Conservation (phyloP, 1,140 invertebrate species). For the Chironomus tepperi region DNA sequence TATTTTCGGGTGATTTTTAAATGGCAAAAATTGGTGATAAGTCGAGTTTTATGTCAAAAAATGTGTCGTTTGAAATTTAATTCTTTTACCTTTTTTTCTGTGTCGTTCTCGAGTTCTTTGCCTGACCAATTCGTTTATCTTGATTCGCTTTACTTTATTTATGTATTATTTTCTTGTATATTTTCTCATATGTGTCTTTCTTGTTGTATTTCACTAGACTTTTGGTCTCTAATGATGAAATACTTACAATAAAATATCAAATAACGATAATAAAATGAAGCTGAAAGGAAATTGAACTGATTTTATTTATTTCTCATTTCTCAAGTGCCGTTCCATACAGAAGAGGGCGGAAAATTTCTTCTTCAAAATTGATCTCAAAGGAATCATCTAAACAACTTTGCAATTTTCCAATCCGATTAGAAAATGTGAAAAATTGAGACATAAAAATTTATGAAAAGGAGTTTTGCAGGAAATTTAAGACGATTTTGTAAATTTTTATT, state of each 20-base stretch:
- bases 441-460: background rate
- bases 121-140: slow-evolving; percentile 7
- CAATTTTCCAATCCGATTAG: background rate
- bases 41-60: slow-evolving; percentile 21
- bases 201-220: background rate
- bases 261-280: background rate
- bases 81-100: background rate
- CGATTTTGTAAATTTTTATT: too few species aligned
- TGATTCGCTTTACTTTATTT: slow-evolving; percentile 4
- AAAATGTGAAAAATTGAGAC: background rate
- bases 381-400: background rate
- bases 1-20: background rate
- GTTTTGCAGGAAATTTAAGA: too few species aligned
- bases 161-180: background rate
- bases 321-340: background rate
- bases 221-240: background rate
- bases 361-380: slow-evolving; percentile 3
- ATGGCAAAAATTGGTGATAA: slow-evolving; percentile 22
- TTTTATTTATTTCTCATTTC: background rate
- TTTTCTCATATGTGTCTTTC: background rate
- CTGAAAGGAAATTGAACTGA: too few species aligned
- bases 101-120: background rate
- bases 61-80: slow-evolving; percentile 20
- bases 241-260: slow-evolving; percentile 15
- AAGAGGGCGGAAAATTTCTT: background rate